Evolutionary conservation across 2,888 invertebrate genomes (phyloP).

Genomic region (Aleiodes testaceus): DNA sequence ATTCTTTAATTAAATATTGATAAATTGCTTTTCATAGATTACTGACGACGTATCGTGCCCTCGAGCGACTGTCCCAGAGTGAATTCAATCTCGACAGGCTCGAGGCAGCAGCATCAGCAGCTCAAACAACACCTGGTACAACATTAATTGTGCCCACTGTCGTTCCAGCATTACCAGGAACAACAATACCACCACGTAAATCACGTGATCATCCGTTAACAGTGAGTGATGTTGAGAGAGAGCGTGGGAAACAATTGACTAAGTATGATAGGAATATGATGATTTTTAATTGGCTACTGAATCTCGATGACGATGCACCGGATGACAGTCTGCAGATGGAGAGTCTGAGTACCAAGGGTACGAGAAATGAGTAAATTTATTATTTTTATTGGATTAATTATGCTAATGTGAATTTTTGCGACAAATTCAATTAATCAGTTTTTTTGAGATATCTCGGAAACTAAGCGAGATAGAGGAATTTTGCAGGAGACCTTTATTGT

Average conservation of each 20-base stretch:
- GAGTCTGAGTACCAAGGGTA: neutral
- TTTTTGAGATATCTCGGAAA: too few species aligned
- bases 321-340: conserved; percentile 64
- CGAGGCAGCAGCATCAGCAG: conserved; percentile 78
- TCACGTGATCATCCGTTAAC: conserved; percentile 76
- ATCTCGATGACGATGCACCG: conserved; percentile 83
- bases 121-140: conserved; percentile 67
- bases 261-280: conserved; percentile 95
- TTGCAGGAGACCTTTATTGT: too few species aligned
- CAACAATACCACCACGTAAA: conserved; percentile 72
- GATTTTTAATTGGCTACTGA: conserved; percentile 96
- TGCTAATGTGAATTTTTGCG: too few species aligned
- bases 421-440: too few species aligned
- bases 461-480: too few species aligned
- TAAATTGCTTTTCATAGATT: conserved; percentile 76
- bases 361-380: conserved; percentile 7
- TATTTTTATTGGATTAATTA: neutral
- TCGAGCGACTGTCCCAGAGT: conserved; percentile 88
- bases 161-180: conserved; percentile 68
- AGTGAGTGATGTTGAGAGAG: conserved; percentile 85
- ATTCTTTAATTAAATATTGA: too few species aligned
- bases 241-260: conserved; percentile 87
- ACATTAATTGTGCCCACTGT: conserved; percentile 71
- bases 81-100: conserved; percentile 86
- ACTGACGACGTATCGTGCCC: conserved; percentile 85